These are phyloP conservation scores for Stratiomys singularior DNA, from an alignment of 2,888 invertebrate species.

Conservation along the genomic window DNA sequence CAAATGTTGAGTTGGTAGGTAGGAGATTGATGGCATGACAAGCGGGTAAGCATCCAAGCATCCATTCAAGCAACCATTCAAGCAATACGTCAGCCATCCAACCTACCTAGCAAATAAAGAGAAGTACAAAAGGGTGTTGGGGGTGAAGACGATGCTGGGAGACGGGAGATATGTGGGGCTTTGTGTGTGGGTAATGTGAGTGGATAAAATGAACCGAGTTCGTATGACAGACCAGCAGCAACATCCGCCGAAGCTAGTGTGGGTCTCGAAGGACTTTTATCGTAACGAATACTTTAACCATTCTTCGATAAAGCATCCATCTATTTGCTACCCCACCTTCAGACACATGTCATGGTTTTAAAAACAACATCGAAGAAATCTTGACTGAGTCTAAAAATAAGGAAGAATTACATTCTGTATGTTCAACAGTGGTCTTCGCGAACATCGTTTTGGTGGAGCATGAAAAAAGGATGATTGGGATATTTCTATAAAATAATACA, in stretches of 20 bases:
- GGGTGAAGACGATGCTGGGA: background rate
- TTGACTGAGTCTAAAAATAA: background rate
- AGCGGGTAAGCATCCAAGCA: background rate
- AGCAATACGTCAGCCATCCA: background rate
- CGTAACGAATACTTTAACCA: constrained; percentile 19
- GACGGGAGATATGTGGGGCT: no score
- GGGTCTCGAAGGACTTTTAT: constrained; percentile 24
- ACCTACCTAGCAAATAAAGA: background rate
- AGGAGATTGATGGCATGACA: constrained; percentile 15
- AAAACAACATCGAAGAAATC: background rate
- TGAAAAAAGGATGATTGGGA: no score
- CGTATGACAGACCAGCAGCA: constrained; percentile 33
- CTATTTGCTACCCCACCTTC: constrained; percentile 18
- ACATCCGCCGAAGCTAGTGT: constrained; percentile 18
- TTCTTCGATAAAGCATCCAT: constrained; percentile 44
- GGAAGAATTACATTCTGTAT: background rate
- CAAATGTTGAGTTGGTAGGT: constrained; percentile 42
- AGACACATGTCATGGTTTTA: constrained; percentile 8
- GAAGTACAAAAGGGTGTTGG: background rate
- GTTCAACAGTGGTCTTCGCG: background rate
- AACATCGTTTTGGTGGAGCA: no score
- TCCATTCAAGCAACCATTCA: no score
- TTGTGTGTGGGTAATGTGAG: constrained; percentile 12
- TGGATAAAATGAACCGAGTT: constrained; percentile 7
- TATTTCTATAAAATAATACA: no score